Evolutionary conservation across 2,888 invertebrate species (phyloP).

Genomic region (Branchinecta sandiegonensis): DNA sequence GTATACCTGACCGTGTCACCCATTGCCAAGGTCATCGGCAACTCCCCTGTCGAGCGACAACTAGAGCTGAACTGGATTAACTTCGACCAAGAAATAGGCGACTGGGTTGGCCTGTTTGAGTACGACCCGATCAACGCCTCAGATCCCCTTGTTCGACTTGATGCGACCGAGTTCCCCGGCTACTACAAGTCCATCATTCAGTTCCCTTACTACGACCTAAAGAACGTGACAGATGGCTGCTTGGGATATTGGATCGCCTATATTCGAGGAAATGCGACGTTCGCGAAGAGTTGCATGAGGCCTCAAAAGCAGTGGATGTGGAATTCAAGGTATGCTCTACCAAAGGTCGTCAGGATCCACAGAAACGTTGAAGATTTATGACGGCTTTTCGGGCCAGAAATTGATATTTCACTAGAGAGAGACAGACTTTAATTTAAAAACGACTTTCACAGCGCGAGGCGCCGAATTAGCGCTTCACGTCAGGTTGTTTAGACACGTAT

Average conservation of each 20-base stretch:
- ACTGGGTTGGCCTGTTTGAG: slow-evolving; percentile 19
- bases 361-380: too few relatives aligned
- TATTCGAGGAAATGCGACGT: slow-evolving; percentile 29
- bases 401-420: too few relatives aligned
- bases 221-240: slow-evolving; percentile 29
- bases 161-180: slow-evolving; percentile 4
- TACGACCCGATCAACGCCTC: slow-evolving; percentile 9
- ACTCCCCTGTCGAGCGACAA: slow-evolving; percentile 19
- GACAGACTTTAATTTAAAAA: too few relatives aligned
- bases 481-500: too few relatives aligned
- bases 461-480: too few relatives aligned
- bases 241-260: slow-evolving; percentile 32
- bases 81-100: slow-evolving; percentile 16
- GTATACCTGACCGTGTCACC: slow-evolving; percentile 28
- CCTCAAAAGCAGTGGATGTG: slow-evolving; percentile 77
- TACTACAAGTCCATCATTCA: slow-evolving; percentile 19
- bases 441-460: too few relatives aligned
- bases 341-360: too few relatives aligned
- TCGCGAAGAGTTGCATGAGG: slow-evolving; percentile 48
- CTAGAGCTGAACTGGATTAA: slow-evolving; percentile 22
- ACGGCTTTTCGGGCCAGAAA: too few relatives aligned
- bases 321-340: slow-evolving; percentile 38
- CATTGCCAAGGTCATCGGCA: slow-evolving; percentile 16
- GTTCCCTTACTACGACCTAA: slow-evolving; percentile 10
- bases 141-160: background rate